phyloP scores from a whole-genome alignment of 2,113 vertebrate genomes.

The Ahaetulla prasina region DNA sequence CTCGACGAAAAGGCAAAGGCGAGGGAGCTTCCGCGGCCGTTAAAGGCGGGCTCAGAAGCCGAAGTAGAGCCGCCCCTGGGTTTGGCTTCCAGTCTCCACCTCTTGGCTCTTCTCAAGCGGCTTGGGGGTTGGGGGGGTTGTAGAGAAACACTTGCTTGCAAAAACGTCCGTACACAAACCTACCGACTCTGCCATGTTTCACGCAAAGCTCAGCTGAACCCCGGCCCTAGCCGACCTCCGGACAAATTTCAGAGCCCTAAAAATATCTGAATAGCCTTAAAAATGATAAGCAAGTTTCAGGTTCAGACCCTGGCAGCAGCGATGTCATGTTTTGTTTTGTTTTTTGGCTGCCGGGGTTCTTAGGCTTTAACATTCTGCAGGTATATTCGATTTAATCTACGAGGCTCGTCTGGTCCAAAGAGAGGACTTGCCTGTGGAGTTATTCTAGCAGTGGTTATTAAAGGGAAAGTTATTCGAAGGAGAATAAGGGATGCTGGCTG shows the following conservation, averaged over 20 bases:
- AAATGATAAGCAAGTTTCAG: background rate
- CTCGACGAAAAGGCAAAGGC: background rate
- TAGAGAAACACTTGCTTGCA: background rate
- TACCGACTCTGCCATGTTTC: background rate
- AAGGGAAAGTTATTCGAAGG: background rate
- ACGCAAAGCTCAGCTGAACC: background rate
- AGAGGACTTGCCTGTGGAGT: background rate
- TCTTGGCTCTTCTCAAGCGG: background rate
- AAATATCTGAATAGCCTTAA: background rate
- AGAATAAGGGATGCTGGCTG: background rate
- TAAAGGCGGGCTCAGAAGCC: background rate
- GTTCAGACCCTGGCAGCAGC: background rate
- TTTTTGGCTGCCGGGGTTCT: too few species aligned
- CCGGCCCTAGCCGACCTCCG: background rate
- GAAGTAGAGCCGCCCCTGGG: background rate
- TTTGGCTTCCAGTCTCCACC: background rate
- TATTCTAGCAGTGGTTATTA: background rate
- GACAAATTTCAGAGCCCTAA: background rate
- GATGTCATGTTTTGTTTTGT: background rate
- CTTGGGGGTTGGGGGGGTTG: fast-evolving
- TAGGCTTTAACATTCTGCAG: background rate
- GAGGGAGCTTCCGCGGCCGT: background rate
- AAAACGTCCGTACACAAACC: background rate
- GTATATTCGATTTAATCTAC: background rate
- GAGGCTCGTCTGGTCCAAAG: background rate